Evolutionary conservation across 2,113 vertebrate species (phyloP), one percentile per base, ranked within the genome.

Genomic region (Limanda limanda): DNA sequence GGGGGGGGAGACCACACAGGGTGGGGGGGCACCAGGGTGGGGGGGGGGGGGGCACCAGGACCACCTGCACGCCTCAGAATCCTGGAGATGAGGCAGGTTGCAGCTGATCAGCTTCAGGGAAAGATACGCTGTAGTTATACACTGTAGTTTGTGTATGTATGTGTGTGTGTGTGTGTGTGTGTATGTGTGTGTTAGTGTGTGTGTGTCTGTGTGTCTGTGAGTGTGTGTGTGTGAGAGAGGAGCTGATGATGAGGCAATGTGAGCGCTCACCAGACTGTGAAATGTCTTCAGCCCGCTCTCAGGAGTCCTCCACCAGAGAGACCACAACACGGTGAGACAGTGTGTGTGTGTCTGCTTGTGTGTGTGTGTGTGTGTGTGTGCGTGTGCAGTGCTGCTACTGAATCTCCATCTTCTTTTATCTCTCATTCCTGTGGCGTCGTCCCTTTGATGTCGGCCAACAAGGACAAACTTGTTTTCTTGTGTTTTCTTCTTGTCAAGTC

Each of bases 231-330:
- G 72, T 23, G 60, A 55, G 61, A 0, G 51, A 3, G 21, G 5
- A 20, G 15, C 17, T 23, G n/a, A 56, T 56, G 54, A 24, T 52
- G 54, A 56, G 54, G 11, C 47, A 68, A 85, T 86, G 58, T 59
- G 71, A 74, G 55, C 11, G 68, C 72, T 92, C 83, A 91, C 68
- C 77, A 75, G 90, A 79, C 81, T 90, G 76, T 91, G 88, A 92
- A 91, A 88, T 88, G 75, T 92, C 87, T 84, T 58, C 89, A 91
- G 81, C 64, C 73, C 61, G 77, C 79, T 15, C 61, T 85, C 59
- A 58, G 87, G 86, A 88, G 83, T 62, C 78, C 11, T 24, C 64
- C 74, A 31, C 67, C 67, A 37, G 59, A 69, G 55, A 84, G 70
- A 81, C 74, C 23, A 52, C 83, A 73, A 59, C 83, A 73, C 4